Base-by-base conservation (phyloP, 1,140 invertebrate genomes). In the Nasonia longicornis region DNA sequence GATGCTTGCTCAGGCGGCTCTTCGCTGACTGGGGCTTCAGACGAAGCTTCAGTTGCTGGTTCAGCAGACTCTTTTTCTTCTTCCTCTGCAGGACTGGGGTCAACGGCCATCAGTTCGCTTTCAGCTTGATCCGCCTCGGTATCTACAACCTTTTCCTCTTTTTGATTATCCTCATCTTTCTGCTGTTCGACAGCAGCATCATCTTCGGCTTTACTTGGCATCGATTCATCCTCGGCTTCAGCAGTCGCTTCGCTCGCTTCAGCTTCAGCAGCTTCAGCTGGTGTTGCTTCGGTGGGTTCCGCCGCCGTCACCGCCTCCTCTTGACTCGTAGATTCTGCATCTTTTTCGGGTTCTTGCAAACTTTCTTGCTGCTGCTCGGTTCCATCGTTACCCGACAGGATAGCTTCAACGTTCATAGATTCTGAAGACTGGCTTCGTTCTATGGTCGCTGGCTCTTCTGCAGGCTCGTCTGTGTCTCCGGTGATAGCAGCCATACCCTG, bases 401-500 rank as follows among this genome's bases (percentile, higher is more conserved):
- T 80, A 67, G 82, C 78, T 52, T 83, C 82, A 2, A 79, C 82
- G 22, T 79, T 83, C 82, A 82, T 82, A 6, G 81, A 75, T 45
- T 82, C 81, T 0, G 64, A 42, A 6, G 81, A 79, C 8, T 74
- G 22, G 14, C 14, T 76, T 42, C 75, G 64, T 31, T 78, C 58
- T 6, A 10, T 14, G 7, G 31, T 26, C 10, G 52, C 48, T 11
- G 84, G 26, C 1, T 84, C 83, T 79, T 84, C 83, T 7, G 70
- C 58, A 3, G 82, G 58, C 35, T 79, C 73, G 20, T 70, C 79
- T 2, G n/a, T 79, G 22, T 86, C 86, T 2, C 71, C 80, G 0
- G 83, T 45, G 16, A 73, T 58, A n/a, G 69, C 29, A 12, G 87
- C 84, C 7, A 80, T 31, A n/a, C 90, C 85, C 80, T 91, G 87